These are phyloP conservation scores for Abramis brama DNA, from an alignment of 2,113 vertebrate species.

Conservation along the genomic window DNA sequence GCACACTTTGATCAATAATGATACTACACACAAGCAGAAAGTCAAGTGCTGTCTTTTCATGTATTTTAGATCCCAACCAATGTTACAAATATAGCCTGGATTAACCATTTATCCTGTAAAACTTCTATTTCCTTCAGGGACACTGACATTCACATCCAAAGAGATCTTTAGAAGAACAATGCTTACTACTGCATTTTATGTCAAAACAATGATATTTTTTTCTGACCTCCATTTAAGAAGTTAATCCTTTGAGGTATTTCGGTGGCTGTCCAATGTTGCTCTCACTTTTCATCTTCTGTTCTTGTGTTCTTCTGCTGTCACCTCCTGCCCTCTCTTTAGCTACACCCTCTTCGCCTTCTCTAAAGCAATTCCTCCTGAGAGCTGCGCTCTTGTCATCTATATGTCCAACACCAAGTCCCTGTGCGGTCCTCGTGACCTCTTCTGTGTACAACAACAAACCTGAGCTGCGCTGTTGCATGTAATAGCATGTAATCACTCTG, in stretches of 20 bases:
- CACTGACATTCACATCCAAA: background rate
- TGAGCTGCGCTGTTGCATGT: conserved; percentile 52
- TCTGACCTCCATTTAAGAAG: background rate
- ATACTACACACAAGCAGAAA: background rate
- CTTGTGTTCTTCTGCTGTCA: conserved; percentile 2
- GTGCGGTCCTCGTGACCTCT: conserved; percentile 48
- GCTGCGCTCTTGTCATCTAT: conserved; percentile 62
- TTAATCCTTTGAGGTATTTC: background rate
- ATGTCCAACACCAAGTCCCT: conserved; percentile 29
- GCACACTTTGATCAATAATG: background rate
- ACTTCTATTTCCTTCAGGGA: background rate
- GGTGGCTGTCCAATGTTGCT: background rate
- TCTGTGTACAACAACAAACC: conserved; percentile 60
- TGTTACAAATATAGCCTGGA: no score
- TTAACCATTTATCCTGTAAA: background rate
- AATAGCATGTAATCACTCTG: conserved; percentile 58
- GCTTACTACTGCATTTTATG: conserved; percentile 17
- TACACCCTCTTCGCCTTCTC: background rate
- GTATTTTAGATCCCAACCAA: background rate
- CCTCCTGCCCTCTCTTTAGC: background rate
- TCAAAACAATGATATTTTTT: conserved; percentile 4
- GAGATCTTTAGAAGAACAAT: background rate
- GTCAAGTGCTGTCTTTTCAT: background rate
- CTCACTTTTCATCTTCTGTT: background rate
- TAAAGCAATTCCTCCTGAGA: conserved; percentile 53